Percentiles rank a stretch among this genome's conserved stretches.
These are phyloP conservation scores for Metopia argyrocephala DNA, from an alignment of 2,888 invertebrate species.

Conservation along the genomic window DNA sequence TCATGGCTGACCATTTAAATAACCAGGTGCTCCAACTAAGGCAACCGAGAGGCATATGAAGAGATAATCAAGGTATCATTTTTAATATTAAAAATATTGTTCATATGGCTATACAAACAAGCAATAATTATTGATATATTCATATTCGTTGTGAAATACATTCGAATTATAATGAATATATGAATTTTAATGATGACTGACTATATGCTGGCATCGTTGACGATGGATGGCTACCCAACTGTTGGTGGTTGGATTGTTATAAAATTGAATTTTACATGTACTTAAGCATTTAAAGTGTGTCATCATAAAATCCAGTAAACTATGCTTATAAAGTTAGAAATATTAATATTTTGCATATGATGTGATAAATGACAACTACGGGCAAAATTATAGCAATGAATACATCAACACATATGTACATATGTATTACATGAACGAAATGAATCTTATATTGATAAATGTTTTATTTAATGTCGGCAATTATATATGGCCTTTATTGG, in stretches of 20 bases:
- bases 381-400: too few species aligned
- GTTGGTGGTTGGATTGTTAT: too few species aligned
- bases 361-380: too few species aligned
- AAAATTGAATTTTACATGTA: background rate
- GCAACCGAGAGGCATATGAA: background rate
- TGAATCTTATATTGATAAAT: too few species aligned
- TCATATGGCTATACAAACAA: background rate
- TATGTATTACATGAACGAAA: too few species aligned
- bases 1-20: background rate
- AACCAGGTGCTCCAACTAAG: background rate
- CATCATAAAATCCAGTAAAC: background rate
- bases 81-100: constrained; percentile 1
- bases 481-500: too few species aligned
- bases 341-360: too few species aligned
- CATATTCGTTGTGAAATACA: background rate
- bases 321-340: too few species aligned
- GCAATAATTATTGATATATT: constrained; percentile 2
- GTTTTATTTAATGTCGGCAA: too few species aligned
- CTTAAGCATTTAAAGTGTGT: background rate
- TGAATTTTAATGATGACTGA: background rate
- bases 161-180: background rate
- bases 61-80: background rate
- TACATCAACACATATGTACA: too few species aligned
- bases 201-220: background rate
- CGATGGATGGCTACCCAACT: background rate